phyloP scores from a whole-genome alignment of 2,888 invertebrate genomes.

The Protonemura montana region DNA sequence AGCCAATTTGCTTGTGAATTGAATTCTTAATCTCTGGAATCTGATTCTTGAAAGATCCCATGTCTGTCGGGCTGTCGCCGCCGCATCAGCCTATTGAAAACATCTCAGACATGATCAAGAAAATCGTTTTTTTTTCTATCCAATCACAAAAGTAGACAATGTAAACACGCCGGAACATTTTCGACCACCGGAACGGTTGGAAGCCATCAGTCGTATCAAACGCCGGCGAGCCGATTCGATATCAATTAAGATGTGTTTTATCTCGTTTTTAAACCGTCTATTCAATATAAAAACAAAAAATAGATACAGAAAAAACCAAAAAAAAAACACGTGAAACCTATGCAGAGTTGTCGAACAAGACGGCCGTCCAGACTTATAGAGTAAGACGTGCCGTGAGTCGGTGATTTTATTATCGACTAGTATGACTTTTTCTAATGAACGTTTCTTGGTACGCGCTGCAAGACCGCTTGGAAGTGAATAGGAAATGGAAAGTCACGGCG shows the following conservation, averaged over 20 bases:
- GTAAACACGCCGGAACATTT: background rate
- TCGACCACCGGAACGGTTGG: conserved; percentile 25
- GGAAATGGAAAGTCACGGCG: conserved; percentile 30
- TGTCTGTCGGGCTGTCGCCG: background rate
- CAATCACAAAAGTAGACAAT: background rate
- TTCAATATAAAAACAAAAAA: background rate
- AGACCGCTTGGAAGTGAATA: background rate
- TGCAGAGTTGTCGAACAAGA: conserved; percentile 19
- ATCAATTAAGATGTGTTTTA: conserved; percentile 45
- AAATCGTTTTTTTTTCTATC: background rate
- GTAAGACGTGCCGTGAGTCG: conserved; percentile 42
- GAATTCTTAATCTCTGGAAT: conserved; percentile 3
- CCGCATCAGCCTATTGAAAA: background rate
- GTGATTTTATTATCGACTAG: conserved; percentile 37
- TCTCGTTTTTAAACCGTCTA: conserved; percentile 29
- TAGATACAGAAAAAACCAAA: background rate
- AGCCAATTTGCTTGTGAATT: background rate
- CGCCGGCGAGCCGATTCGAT: conserved; percentile 1
- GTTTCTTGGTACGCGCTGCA: conserved; percentile 30
- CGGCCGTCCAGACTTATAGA: no score
- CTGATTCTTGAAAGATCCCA: background rate
- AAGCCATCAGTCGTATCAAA: conserved; percentile 1
- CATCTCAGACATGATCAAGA: background rate
- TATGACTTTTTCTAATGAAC: conserved; percentile 14
- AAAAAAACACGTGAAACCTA: conserved; percentile 9